Conservation (phyloP, 2,113 vertebrate species). For the Cynopterus brachyotis region DNA sequence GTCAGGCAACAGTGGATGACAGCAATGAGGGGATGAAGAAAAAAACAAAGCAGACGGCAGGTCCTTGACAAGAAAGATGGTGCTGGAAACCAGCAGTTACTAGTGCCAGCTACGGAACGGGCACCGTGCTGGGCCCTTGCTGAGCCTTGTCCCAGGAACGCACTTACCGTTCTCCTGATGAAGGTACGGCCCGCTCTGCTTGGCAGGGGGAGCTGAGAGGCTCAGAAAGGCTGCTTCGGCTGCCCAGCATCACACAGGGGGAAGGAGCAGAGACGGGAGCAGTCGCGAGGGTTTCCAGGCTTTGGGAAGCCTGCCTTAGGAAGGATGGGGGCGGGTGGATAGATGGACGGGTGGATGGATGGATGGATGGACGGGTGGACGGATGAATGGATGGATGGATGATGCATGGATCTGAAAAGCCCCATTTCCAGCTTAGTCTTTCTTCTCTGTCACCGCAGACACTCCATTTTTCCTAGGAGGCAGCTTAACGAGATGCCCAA, state of each 20-base stretch:
- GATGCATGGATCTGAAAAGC: background rate
- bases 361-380: background rate
- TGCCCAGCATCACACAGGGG: background rate
- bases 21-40: accelerated
- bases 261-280: background rate
- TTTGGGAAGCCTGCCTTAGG: background rate
- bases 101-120: background rate
- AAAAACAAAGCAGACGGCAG: background rate
- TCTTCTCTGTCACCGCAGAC: background rate
- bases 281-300: background rate
- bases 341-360: background rate
- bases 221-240: accelerated
- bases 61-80: background rate
- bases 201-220: background rate
- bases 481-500: background rate
- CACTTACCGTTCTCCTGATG: accelerated
- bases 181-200: background rate
- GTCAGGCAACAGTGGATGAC: background rate
- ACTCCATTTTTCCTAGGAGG: background rate
- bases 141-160: accelerated
- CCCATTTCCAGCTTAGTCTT: background rate
- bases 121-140: background rate
- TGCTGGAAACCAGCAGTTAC: background rate
- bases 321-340: background rate
- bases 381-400: background rate